These are phyloP conservation scores for Echinometra lucunter DNA, from an alignment of 53 echinoderm and acorn worm genomes.

Conservation along the genomic window DNA sequence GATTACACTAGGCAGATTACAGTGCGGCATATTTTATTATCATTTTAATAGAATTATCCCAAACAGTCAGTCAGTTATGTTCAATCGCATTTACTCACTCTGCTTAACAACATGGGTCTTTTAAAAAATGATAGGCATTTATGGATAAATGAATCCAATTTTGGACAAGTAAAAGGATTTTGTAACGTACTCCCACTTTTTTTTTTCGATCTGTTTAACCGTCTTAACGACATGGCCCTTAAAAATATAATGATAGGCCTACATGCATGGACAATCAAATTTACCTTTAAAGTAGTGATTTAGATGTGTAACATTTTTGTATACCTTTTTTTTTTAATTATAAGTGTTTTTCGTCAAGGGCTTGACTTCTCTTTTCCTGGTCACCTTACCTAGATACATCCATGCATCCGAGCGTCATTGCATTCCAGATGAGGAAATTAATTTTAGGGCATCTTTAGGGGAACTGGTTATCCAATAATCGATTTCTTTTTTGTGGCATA, in stretches of 20 bases:
- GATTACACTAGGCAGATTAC: too few species aligned
- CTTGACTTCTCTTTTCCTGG: background rate
- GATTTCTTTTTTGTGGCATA: background rate
- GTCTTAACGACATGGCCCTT: too few species aligned
- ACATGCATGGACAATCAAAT: too few species aligned
- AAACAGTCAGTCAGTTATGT: background rate
- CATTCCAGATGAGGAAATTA: background rate
- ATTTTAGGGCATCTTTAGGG: background rate
- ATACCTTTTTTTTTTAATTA: too few species aligned
- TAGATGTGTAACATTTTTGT: too few species aligned
- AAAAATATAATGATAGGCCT: too few species aligned
- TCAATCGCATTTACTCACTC: background rate
- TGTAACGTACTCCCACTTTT: background rate
- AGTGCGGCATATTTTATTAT: too few species aligned
- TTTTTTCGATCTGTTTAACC: too few species aligned
- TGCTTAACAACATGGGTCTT: background rate
- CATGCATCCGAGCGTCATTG: background rate
- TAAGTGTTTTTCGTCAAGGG: background rate
- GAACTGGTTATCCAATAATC: background rate
- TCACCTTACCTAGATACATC: background rate
- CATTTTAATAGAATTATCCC: background rate
- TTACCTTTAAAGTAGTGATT: too few species aligned
- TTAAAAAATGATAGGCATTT: background rate
- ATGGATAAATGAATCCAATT: background rate
- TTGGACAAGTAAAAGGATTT: background rate